phyloP scores from a whole-genome alignment of 2,888 invertebrate species.

The Horisme vitalbata region DNA sequence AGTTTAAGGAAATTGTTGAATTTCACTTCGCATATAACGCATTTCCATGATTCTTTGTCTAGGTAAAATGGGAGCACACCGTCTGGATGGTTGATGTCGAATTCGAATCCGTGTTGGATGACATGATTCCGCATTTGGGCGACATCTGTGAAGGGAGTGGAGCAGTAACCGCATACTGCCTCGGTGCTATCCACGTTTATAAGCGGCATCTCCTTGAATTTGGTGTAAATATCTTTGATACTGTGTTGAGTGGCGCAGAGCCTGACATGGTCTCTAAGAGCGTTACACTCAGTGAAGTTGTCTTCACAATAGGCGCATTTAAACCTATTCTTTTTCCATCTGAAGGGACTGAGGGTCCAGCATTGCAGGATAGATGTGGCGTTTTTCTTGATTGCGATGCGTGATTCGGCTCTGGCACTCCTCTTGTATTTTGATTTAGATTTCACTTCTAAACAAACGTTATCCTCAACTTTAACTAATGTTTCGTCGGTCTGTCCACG shows the following conservation, averaged over 20 bases:
- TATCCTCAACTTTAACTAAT: slow-evolving; percentile 41
- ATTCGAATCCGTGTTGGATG: slow-evolving; percentile 56
- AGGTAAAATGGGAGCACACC: slow-evolving; percentile 67
- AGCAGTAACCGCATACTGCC: slow-evolving; percentile 58
- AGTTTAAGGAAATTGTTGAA: slow-evolving; percentile 73
- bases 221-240: slow-evolving; percentile 67
- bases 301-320: slow-evolving; percentile 72
- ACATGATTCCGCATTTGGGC: slow-evolving; percentile 61
- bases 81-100: slow-evolving; percentile 61
- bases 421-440: slow-evolving; percentile 57
- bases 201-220: slow-evolving; percentile 71
- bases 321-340: slow-evolving; percentile 71
- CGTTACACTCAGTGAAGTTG: slow-evolving; percentile 59
- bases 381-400: slow-evolving; percentile 68
- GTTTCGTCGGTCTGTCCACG: slow-evolving; percentile 48
- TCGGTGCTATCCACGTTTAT: slow-evolving; percentile 69
- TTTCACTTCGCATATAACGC: slow-evolving; percentile 59
- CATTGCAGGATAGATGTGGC: slow-evolving; percentile 64
- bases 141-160: slow-evolving; percentile 46
- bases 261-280: slow-evolving; percentile 59
- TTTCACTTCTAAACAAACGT: slow-evolving; percentile 21
- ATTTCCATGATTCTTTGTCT: slow-evolving; percentile 67
- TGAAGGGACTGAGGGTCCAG: slow-evolving; percentile 67
- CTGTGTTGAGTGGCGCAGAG: slow-evolving; percentile 53
- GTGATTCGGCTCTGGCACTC: slow-evolving; percentile 65